Evolutionary conservation across 2,113 vertebrate species (phyloP).

Genomic region (Nettapus auritus): DNA sequence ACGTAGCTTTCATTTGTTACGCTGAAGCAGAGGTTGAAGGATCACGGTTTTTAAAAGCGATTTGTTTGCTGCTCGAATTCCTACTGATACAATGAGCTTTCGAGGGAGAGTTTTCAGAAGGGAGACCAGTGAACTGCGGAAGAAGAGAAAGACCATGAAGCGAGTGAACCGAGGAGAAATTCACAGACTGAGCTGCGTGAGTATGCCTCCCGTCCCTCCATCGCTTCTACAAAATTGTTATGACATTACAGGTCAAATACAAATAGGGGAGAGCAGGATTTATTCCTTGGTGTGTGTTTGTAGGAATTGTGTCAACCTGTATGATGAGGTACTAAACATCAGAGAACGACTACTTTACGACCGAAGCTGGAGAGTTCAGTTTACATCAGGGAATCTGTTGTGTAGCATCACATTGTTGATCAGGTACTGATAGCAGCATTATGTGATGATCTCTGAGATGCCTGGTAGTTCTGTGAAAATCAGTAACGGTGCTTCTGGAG

Average conservation of each 20-base stretch:
- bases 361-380: background rate
- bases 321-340: background rate
- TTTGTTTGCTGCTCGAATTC: slow-evolving; percentile 35
- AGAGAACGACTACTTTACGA: background rate
- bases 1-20: slow-evolving; percentile 46
- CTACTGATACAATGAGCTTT: slow-evolving; percentile 87
- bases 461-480: background rate
- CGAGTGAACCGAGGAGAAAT: slow-evolving; percentile 82
- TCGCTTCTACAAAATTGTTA: background rate
- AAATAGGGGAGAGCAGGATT: background rate
- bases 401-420: fast-evolving
- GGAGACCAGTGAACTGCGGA: slow-evolving; percentile 88
- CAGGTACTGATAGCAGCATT: background rate
- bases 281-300: background rate
- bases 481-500: background rate
- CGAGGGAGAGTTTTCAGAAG: slow-evolving; percentile 80
- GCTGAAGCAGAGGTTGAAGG: slow-evolving; percentile 29
- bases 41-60: slow-evolving; percentile 7
- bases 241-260: background rate
- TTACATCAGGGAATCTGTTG: background rate
- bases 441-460: background rate
- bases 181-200: slow-evolving; percentile 88
- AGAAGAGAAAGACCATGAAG: slow-evolving; percentile 79
- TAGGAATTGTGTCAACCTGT: background rate
- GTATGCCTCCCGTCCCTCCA: slow-evolving; percentile 74